phyloP scores from a whole-genome alignment of 2,888 invertebrate genomes.

The Agrotis ipsilon region DNA sequence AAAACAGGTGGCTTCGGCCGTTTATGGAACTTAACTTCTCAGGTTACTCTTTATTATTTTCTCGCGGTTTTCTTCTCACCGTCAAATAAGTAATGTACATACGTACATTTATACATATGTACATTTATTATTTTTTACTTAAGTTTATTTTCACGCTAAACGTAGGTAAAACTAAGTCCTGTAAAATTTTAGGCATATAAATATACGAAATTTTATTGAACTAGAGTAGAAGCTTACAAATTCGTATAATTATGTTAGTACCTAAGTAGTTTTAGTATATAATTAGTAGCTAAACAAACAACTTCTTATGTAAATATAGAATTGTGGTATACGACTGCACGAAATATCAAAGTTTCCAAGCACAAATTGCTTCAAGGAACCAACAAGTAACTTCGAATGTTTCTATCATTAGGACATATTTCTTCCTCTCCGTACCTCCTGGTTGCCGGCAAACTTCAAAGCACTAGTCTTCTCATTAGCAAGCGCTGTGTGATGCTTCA shows the following conservation, averaged over 20 bases:
- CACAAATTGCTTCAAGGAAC: conserved; percentile 14
- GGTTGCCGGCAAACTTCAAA: conserved; percentile 38
- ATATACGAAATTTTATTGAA: not conserved
- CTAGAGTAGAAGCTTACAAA: not conserved
- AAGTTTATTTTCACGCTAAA: no score
- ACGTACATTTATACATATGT: no score
- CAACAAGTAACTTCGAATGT: conserved; percentile 33
- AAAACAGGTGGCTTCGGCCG: conserved; percentile 53
- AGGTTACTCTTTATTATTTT: not conserved
- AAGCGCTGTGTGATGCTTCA: conserved; percentile 37
- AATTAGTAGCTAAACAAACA: no score
- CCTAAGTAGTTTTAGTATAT: not conserved
- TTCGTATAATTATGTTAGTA: not conserved
- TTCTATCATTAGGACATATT: conserved; percentile 43
- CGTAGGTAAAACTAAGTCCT: no score
- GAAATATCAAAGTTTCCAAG: conserved; percentile 26
- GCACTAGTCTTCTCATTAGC: conserved; percentile 45
- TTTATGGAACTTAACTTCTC: conserved; percentile 27
- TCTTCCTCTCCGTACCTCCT: conserved; percentile 14
- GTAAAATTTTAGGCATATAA: no score
- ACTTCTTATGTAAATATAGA: not conserved
- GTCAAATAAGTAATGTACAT: no score
- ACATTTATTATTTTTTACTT: no score
- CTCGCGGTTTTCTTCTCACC: not conserved
- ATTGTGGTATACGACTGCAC: not conserved